A percentile compares a stretch with the other conserved stretches of the same genome.
Evolutionary conservation across 2,888 invertebrate genomes (phyloP).

Genomic region (Tipula helvola): DNA sequence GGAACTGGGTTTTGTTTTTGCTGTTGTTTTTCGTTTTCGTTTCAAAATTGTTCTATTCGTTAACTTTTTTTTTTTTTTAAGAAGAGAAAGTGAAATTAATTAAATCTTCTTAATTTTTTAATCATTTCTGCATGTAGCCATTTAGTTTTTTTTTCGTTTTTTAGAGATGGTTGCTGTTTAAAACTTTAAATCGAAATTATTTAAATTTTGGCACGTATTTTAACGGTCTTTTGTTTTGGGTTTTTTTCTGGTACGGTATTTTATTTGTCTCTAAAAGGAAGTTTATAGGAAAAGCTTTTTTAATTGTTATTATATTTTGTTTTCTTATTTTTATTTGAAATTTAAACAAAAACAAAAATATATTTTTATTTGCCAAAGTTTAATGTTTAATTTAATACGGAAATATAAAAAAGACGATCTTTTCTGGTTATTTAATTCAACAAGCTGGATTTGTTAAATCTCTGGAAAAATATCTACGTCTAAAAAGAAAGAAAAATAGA

Average conservation of each 20-base stretch:
- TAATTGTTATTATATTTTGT: neutral
- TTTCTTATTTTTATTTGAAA: neutral
- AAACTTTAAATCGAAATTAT: neutral
- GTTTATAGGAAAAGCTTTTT: neutral
- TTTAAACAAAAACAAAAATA: neutral
- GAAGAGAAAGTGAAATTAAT: neutral
- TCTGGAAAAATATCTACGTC: neutral
- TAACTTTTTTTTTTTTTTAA: neutral
- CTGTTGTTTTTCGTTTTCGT: neutral
- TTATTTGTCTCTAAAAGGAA: neutral
- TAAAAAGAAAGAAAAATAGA: neutral
- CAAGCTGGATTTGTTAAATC: neutral
- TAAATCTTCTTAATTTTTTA: neutral
- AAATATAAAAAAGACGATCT: neutral
- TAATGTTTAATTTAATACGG: neutral
- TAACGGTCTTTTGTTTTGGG: neutral
- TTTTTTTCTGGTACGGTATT: neutral
- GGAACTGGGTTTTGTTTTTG: neutral
- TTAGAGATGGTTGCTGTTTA: neutral
- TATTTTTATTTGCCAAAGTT: neutral
- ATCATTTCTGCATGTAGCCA: neutral
- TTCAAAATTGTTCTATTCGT: neutral
- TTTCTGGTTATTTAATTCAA: constrained; percentile 4
- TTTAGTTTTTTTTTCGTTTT: neutral
- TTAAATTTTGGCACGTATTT: neutral